phyloP scores from a whole-genome alignment of 1,140 invertebrate species.

The Coboldia fuscipes region DNA sequence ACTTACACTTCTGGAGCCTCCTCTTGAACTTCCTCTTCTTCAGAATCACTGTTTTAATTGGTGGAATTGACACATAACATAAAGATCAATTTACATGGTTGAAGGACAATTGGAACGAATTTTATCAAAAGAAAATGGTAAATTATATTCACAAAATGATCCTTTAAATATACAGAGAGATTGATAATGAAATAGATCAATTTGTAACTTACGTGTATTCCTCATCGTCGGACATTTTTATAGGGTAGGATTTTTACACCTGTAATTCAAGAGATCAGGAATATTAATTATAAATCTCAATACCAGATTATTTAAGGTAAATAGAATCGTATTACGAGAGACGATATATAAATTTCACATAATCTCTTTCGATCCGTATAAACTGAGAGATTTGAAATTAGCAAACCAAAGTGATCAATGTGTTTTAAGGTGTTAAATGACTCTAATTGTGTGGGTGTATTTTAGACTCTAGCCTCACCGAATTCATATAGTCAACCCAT shows the following conservation, averaged over 20 bases:
- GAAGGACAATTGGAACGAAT: neutral
- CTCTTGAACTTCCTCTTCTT: conserved; percentile 40
- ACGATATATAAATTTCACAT: too few relatives aligned
- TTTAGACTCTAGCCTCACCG: too few relatives aligned
- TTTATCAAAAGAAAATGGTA: neutral
- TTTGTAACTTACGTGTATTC: conserved; percentile 44
- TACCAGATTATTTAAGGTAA: too few relatives aligned
- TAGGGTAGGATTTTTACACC: conserved; percentile 31
- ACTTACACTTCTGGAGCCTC: conserved; percentile 48
- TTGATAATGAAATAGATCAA: neutral
- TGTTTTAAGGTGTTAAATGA: too few relatives aligned
- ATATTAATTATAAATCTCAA: too few relatives aligned
- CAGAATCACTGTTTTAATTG: conserved; percentile 25
- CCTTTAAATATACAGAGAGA: neutral
- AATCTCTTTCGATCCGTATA: too few relatives aligned
- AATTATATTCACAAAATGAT: neutral
- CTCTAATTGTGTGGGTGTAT: too few relatives aligned
- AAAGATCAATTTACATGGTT: neutral
- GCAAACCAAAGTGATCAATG: too few relatives aligned
- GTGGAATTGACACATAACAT: neutral
- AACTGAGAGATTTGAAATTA: too few relatives aligned
- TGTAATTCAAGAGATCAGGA: conserved; percentile 12
- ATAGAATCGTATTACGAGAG: too few relatives aligned
- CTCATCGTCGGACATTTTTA: conserved; percentile 49
- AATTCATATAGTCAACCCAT: too few relatives aligned